Evolutionary conservation across 2,797 vertebrate species (phyloP), one percentile per base, ranked within the genome.

Genomic region (Babyrousa celebensis): DNA sequence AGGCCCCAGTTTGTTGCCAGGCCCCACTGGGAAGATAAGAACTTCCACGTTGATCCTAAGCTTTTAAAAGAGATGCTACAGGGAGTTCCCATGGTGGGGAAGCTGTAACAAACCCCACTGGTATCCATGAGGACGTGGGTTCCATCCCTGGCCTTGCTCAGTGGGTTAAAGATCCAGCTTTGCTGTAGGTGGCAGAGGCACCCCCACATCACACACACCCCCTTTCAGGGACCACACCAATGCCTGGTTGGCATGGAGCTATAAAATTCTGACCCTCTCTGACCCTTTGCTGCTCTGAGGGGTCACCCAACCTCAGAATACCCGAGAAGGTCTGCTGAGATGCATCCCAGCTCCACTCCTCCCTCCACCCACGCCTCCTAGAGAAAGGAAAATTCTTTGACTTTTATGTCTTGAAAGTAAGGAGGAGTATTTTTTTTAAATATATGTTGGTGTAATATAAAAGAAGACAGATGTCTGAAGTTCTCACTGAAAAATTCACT

Each of bases 321-420:
- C 70, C 48, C 5, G 0, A 36, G 0, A 36, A 58, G 54, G 21
- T 56, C 60, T 10, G 1, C 62, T 62, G 21, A 68, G 27, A 43
- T 20, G 5, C 6, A 23, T 27, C 43, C 15, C 32, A 48, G 71
- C 27, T 25, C 12, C 0, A 54, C 9, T 32, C 27, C 21, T 67
- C 27, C 27, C 32, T 75, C 25, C n/a, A 4, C 68, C 54, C 21
- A 12, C 0, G 4, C 43, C 43, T 48, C 71, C 60, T 83, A 85
- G 80, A 92, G 96, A 96, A 86, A 84, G 67, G 77, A 91, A 84
- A 86, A 71, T 85, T 86, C 21, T 88, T 94, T 93, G 70, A 87
- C 36, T 63, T 95, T 79, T 78, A 91, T 77, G 25, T n/a, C 56
- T 95, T 74, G 71, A 89, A 75, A 89, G 75, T 87, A 25, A 72